phyloP scores from a whole-genome alignment of 2,888 invertebrate genomes.

The Eubasilissa splendida region DNA sequence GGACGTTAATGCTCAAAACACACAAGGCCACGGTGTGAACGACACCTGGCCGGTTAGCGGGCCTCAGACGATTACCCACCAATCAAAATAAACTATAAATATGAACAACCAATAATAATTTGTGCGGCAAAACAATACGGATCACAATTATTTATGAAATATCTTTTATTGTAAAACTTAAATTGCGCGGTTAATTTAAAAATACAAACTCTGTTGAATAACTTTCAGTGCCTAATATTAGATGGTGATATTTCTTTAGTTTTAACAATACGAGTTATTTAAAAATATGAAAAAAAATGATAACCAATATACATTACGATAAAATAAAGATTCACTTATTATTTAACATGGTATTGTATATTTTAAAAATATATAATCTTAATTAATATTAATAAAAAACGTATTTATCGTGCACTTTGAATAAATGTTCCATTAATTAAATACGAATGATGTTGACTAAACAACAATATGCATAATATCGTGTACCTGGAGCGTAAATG shows the following conservation, averaged over 20 bases:
- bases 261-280: too few relatives aligned
- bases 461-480: background rate
- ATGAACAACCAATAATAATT: slow-evolving; percentile 50
- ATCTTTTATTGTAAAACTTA: background rate
- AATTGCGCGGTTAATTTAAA: slow-evolving; percentile 42
- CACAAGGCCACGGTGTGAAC: slow-evolving; percentile 72
- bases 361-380: too few relatives aligned
- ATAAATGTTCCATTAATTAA: too few relatives aligned
- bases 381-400: too few relatives aligned
- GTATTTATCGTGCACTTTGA: too few relatives aligned
- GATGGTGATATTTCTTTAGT: too few relatives aligned
- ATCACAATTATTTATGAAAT: slow-evolving; percentile 26
- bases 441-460: background rate
- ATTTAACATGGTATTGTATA: too few relatives aligned
- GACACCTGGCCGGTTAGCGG: slow-evolving; percentile 73
- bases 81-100: slow-evolving; percentile 49
- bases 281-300: too few relatives aligned
- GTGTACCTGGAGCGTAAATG: slow-evolving; percentile 17
- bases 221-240: too few relatives aligned
- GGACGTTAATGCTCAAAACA: slow-evolving; percentile 34
- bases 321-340: too few relatives aligned
- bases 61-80: slow-evolving; percentile 61
- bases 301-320: too few relatives aligned
- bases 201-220: too few relatives aligned
- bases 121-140: slow-evolving; percentile 51